phyloP scores from a whole-genome alignment of 2,888 invertebrate species.

The Drosophila mettleri region DNA sequence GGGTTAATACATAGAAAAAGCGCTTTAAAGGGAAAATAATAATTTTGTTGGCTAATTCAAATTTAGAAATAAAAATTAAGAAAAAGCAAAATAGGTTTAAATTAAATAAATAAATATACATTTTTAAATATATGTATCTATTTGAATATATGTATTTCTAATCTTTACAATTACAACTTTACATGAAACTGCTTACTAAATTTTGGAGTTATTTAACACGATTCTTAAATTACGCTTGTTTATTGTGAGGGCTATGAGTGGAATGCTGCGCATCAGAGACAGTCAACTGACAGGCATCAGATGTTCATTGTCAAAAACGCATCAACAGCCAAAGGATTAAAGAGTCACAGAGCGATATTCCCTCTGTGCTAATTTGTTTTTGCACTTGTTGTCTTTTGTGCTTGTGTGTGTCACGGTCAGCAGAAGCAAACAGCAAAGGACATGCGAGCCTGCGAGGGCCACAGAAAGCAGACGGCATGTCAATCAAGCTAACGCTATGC shows the following conservation, averaged over 20 bases:
- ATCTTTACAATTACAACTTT: too few species aligned
- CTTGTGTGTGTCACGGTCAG: constrained; percentile 67
- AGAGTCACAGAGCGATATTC: constrained; percentile 15
- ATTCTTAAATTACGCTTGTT: background rate
- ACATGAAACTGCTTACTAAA: too few species aligned
- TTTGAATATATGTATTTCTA: background rate
- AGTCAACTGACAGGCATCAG: constrained; percentile 55
- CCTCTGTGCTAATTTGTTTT: constrained; percentile 70
- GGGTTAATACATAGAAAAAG: background rate
- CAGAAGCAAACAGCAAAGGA: constrained; percentile 54
- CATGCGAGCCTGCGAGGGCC: constrained; percentile 34
- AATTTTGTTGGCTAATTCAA: too few species aligned
- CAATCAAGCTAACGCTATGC: constrained; percentile 68
- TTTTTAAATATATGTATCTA: background rate
- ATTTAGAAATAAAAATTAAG: background rate
- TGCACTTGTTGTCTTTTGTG: constrained; percentile 47
- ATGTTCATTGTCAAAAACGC: constrained; percentile 74
- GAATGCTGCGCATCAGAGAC: constrained; percentile 25
- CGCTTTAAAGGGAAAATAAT: too few species aligned
- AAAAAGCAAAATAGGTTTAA: too few species aligned
- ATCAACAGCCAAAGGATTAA: constrained; percentile 35
- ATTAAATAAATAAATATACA: too few species aligned
- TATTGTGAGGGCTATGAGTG: constrained; percentile 16
- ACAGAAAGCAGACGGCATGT: constrained; percentile 66
- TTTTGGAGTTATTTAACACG: background rate